These are phyloP conservation scores for Ciconia boyciana DNA, from an alignment of 2,113 vertebrate genomes.

Conservation along the genomic window DNA sequence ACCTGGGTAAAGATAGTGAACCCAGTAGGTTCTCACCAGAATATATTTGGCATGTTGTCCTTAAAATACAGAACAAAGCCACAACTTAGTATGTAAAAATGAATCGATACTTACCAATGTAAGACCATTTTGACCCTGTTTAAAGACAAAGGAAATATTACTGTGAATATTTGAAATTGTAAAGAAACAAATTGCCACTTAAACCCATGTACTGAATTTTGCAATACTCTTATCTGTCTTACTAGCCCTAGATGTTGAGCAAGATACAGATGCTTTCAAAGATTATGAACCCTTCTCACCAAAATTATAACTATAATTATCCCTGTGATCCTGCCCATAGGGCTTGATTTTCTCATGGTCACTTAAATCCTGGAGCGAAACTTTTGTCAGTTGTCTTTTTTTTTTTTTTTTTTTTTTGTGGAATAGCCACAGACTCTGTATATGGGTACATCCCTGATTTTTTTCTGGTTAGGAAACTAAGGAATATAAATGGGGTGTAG, in stretches of 20 bases:
- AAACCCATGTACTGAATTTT: not conserved
- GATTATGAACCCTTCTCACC: not conserved
- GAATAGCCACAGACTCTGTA: not conserved
- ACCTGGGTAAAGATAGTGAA: not conserved
- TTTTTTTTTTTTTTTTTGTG: not conserved
- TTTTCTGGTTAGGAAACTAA: not conserved
- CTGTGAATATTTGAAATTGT: not conserved
- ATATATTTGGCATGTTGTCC: not conserved
- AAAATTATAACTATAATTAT: not conserved
- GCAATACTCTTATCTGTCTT: not conserved
- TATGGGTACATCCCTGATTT: not conserved
- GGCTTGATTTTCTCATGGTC: not conserved
- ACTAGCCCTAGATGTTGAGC: not conserved
- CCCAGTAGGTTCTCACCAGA: not conserved
- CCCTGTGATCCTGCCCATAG: not conserved
- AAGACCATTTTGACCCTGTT: slow-evolving; percentile 87
- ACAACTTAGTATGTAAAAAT: not conserved
- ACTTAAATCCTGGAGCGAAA: not conserved
- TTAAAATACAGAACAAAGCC: not conserved
- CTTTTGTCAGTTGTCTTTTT: not conserved
- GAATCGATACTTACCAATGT: slow-evolving; percentile 81
- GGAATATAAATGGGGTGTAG: not conserved
- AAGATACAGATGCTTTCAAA: not conserved
- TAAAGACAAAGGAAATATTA: slow-evolving; percentile 52
- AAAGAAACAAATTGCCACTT: not conserved